Percentiles rank a stretch among this genome's conserved stretches.
These are phyloP conservation scores for Hemistola chrysoprasaria DNA, from an alignment of 2,888 invertebrate genomes.

Conservation along the genomic window DNA sequence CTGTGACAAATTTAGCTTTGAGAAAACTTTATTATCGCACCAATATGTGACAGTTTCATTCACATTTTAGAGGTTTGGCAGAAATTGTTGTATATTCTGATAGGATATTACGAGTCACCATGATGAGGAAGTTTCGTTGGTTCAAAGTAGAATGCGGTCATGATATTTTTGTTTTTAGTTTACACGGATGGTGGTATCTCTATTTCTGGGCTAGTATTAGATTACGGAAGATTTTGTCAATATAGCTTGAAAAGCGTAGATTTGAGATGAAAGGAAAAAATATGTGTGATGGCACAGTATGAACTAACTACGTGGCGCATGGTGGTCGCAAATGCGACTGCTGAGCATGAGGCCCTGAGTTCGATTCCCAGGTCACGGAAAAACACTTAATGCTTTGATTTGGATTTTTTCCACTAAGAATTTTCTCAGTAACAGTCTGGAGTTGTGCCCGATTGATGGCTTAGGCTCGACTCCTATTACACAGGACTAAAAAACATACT, in stretches of 20 bases:
- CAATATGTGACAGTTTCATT: constrained; percentile 5
- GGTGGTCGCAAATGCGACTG: no score
- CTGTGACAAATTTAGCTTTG: constrained; percentile 3
- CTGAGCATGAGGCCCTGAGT: no score
- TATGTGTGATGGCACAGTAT: no score
- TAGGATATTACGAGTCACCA: constrained; percentile 2
- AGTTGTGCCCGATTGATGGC: no score
- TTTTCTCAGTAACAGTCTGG: no score
- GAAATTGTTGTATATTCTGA: background rate
- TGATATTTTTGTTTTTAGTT: constrained; percentile 32
- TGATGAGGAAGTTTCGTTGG: constrained; percentile 31
- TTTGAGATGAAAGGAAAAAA: no score
- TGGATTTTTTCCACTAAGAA: no score
- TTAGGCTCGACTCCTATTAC: no score
- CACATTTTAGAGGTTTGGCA: constrained; percentile 3
- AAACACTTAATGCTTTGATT: no score
- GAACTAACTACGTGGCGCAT: no score
- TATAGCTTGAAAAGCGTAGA: background rate
- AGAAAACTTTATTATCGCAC: constrained; percentile 4
- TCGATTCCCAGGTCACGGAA: no score
- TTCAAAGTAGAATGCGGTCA: constrained; percentile 38
- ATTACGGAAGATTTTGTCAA: constrained; percentile 1
- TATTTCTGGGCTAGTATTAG: constrained; percentile 43
- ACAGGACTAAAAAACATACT: no score
- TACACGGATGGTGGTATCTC: constrained; percentile 46